Evolutionary conservation across 1,140 invertebrate genomes (phyloP), one percentile per base, ranked within the genome.

Genomic region (Cyclina sinensis): DNA sequence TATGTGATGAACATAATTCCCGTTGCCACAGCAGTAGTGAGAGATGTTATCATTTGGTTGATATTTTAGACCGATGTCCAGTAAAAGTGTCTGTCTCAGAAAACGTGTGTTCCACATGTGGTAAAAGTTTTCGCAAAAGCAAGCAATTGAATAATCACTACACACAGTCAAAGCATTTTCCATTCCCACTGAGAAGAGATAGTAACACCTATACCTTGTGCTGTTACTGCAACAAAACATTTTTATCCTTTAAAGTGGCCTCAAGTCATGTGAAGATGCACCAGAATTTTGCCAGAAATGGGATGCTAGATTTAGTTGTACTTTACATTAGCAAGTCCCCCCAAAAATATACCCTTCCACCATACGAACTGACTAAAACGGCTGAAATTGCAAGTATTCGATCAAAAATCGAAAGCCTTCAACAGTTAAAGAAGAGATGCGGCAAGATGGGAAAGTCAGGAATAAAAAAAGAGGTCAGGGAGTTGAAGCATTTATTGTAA

Each of bases 1-100:
- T 70, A 1, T 70, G 65, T 70, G 35, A 70, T 70, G 65, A 70
- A 30, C 65, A 70, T 37, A 37, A 70, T 70, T 9, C 24, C 35
- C 30, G 32, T 21, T 70, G 32, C 21, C 65, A 70, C 18, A n/a
- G 16, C 3, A 37, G 32, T 37, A 35, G 37, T 37, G 21, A 27
- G 4, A 27, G 32, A 5, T 70, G 9, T 39, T 70, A 70, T 37
- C 35, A 39, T 37, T 37, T 70, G 18, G 65, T 27, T 11, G 65
- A 70, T 39, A 39, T 70, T n/a, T 30, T 70, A 35, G 65, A 37
- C 14, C 35, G 65, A 70, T 18, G 4, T 37, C 32, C 35, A 4
- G 21, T 14, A 37, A 37, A 70, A 37, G 65, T 37, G 14, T 11
- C 65, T 7, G 11, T 37, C 11, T 12, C 7, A 37, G 16, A 70